Conservation (phyloP, 2,888 invertebrate species). For the Luffia ferchaultella region DNA sequence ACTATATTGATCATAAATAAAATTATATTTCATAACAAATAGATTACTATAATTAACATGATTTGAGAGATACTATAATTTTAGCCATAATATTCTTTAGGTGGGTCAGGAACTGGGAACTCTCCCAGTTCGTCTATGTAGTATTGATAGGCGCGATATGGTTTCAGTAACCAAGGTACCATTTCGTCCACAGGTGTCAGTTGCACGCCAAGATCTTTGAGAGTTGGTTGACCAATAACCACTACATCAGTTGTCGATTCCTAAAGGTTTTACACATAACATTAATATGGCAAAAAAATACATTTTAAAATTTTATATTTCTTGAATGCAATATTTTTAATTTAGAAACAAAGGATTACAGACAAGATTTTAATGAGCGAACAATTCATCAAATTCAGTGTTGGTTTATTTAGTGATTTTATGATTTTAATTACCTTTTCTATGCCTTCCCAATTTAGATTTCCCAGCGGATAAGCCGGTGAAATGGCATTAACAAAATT, state of each 20-base stretch:
- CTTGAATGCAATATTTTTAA: too few species aligned
- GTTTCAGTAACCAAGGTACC: slow-evolving; percentile 83
- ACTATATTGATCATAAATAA: too few species aligned
- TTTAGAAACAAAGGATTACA: too few species aligned
- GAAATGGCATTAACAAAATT: slow-evolving; percentile 65
- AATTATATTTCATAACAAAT: too few species aligned
- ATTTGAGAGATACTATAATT: slow-evolving; percentile 1
- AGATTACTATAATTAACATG: background rate
- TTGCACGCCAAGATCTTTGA: slow-evolving; percentile 88
- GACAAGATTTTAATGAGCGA: too few species aligned
- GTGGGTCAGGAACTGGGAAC: slow-evolving; percentile 73
- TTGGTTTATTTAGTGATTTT: too few species aligned
- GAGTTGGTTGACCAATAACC: slow-evolving; percentile 70
- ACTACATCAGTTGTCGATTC: slow-evolving; percentile 81
- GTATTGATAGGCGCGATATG: slow-evolving; percentile 72
- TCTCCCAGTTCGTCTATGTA: slow-evolving; percentile 81
- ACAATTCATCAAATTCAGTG: too few species aligned
- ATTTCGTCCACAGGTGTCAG: slow-evolving; percentile 81
- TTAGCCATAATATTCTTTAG: slow-evolving; percentile 29
- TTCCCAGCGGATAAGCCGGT: slow-evolving; percentile 73
- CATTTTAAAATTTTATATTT: too few species aligned
- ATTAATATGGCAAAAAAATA: background rate
- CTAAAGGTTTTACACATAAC: too few species aligned
- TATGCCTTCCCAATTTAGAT: slow-evolving; percentile 79
- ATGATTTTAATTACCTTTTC: slow-evolving; percentile 84